Evolutionary conservation across 1,140 invertebrate species (phyloP), one percentile per base, ranked within the genome.

Genomic region (Drosophila nebulosa): DNA sequence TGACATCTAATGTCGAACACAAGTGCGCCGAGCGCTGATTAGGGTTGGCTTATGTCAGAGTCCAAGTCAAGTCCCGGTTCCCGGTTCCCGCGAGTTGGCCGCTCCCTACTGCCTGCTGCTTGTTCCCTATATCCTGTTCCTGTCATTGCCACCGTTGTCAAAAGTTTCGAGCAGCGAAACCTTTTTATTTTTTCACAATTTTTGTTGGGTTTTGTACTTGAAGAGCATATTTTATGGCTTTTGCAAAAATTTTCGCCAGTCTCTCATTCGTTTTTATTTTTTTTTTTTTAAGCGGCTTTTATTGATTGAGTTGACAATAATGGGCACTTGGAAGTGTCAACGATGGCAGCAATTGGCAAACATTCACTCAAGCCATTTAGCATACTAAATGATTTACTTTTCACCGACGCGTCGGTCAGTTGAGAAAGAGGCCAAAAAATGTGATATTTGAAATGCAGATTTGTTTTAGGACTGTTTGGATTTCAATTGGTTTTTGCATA

Each of bases 1-100:
- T 88, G 81, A 86, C 83, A 79, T 78, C 84, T 83, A 88, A 74
- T 72, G 83, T 86, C 83, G 83, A 88, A 79, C 79, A 79, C 84
- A 89, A 89, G 78, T 88, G 83, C 79, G 71, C 60, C 64, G 24
- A 61, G 57, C 79, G 60, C 83, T 88, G 83, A 88, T 86, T 88
- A 88, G 83, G 84, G 84, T 88, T 81, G 74, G 74, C 70, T 65
- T 63, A 58, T 58, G 56, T 58, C 56, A 58, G 56, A 35, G 56
- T 69, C 55, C 36, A 51, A 52, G 18, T 18, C 35, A 27, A 22
- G n/a, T 7, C 27, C 39, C n/a, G 26, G 24, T 39, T 7, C 27
- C 39, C n/a, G 26, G 24, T 39, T 55, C 30, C 60, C 60, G 46
- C 30, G 30, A 32, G n/a, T 16, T 39, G 30, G n/a, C 21, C 4